Evolutionary conservation across 2,113 vertebrate genomes (phyloP), one percentile per base, ranked within the genome.

Genomic region (Anolis carolinensis): DNA sequence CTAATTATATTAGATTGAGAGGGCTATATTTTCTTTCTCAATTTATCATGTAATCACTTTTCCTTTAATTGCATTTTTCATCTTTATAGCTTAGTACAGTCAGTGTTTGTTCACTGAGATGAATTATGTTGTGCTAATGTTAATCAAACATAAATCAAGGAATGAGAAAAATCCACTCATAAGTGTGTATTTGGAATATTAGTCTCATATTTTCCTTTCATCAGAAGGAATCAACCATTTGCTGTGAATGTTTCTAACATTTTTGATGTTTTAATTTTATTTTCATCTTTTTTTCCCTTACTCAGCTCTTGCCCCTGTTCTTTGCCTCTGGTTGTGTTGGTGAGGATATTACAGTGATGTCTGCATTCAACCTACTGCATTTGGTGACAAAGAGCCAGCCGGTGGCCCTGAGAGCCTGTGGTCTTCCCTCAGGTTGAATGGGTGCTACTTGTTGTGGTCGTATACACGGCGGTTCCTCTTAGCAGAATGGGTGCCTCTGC

Each of bases 361-460:
- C 99, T 95, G 98, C 98, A 95, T 99, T 99, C 98, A 99, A 99
- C 97, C 97, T 99, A 94, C 98, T 99, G 96, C 99, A 99, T 96
- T 97, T 99, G 97, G 97, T 99, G 97, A 98, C 97, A 97, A 99
- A 98, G 97, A 98, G 97, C 97, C 98, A 99, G 97, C 98, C 99
- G 94, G 98, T 97, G 93, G 96, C 97, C 95, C 98, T 98, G 93
- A 97, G 97, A 96, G 96, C 99, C 97, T 99, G 98, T 97, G 97
- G 98, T 95, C 98, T 99, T 94, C 98, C 98, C 96, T 98, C 99
- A 99, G 99, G 98, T 99, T 96, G 95, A 97, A 96, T 96, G 97
- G 96, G 94, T 97, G 97, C 97, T 97, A 95, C 97, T 98, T 97
- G 94, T 96, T 96, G 94, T 97, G 91, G 79, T 95, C 93, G 92